Evolutionary conservation across 2,888 invertebrate species (phyloP).

Genomic region (Uropetala carovei): DNA sequence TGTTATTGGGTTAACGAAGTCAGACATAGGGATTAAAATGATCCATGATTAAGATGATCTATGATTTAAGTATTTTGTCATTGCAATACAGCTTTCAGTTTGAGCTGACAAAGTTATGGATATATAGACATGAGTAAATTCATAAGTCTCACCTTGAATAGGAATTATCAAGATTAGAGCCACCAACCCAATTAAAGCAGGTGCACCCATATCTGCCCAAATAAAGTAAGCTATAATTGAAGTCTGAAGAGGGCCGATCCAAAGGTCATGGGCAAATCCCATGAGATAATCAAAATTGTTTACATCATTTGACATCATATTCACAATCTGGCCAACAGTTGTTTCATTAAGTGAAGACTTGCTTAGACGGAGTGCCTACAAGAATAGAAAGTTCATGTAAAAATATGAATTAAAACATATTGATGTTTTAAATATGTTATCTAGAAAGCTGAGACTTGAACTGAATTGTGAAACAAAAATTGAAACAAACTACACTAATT

Average conservation of each 20-base stretch:
- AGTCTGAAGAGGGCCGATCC: slow-evolving; percentile 87
- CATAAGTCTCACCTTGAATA: slow-evolving; percentile 81
- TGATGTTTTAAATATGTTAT: background rate
- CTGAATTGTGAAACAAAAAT: too few relatives aligned
- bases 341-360: slow-evolving; percentile 83
- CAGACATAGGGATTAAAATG: too few relatives aligned
- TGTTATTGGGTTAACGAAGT: too few relatives aligned
- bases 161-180: slow-evolving; percentile 89
- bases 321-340: slow-evolving; percentile 93
- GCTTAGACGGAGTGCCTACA: slow-evolving; percentile 84
- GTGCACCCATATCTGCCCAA: slow-evolving; percentile 84
- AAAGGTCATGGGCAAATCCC: slow-evolving; percentile 90
- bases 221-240: slow-evolving; percentile 86
- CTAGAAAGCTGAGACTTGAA: background rate
- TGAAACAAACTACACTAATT: too few relatives aligned
- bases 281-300: slow-evolving; percentile 92
- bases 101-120: slow-evolving; percentile 30
- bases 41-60: too few relatives aligned
- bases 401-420: background rate
- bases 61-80: too few relatives aligned
- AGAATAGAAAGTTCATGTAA: slow-evolving; percentile 71
- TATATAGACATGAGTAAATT: slow-evolving; percentile 33
- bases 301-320: slow-evolving; percentile 95
- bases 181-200: slow-evolving; percentile 84
- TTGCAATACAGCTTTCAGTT: too few relatives aligned